Evolutionary conservation across 1,140 invertebrate genomes (phyloP).

Genomic region (Trichonephila inaurata): DNA sequence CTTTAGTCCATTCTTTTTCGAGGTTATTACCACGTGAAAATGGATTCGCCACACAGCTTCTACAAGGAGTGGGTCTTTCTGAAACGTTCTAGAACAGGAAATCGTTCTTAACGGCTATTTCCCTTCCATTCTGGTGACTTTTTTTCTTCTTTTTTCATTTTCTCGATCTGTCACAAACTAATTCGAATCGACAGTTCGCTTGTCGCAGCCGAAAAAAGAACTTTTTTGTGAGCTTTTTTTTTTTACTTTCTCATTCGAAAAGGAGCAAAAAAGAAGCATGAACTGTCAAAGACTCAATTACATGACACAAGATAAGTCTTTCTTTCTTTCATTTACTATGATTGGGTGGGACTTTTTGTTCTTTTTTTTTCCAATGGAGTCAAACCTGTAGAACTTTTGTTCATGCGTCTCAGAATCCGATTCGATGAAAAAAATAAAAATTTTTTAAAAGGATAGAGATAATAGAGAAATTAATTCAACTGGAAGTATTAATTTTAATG

Average conservation of each 20-base stretch:
- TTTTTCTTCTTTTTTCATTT: not conserved
- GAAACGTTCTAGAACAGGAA: constrained; percentile 11
- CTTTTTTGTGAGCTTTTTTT: not conserved
- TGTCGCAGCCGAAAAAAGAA: not conserved
- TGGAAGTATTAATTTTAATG: not conserved
- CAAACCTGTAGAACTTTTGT: not conserved
- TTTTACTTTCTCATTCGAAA: not conserved
- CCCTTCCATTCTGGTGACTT: not conserved
- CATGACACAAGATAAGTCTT: not conserved
- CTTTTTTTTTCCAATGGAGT: not conserved
- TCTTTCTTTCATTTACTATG: constrained; percentile 12
- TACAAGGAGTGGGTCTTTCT: not conserved
- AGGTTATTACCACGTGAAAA: constrained; percentile 23
- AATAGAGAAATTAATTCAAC: not conserved
- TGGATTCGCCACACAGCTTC: constrained; percentile 14
- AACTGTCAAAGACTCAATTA: constrained; percentile 27
- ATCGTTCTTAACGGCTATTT: constrained; percentile 26
- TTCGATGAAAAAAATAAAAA: no score
- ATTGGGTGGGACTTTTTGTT: not conserved
- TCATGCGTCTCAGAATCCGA: not conserved
- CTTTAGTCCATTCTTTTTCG: constrained; percentile 22
- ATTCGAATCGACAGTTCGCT: constrained; percentile 33
- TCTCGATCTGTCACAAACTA: constrained; percentile 34
- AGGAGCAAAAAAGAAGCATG: not conserved
- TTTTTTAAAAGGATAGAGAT: no score